A percentile compares a stretch with the other conserved stretches of the same genome.
These are phyloP conservation scores for Sarotherodon lohbergeri DNA, from an alignment of 2,113 vertebrate genomes.

Conservation along the genomic window DNA sequence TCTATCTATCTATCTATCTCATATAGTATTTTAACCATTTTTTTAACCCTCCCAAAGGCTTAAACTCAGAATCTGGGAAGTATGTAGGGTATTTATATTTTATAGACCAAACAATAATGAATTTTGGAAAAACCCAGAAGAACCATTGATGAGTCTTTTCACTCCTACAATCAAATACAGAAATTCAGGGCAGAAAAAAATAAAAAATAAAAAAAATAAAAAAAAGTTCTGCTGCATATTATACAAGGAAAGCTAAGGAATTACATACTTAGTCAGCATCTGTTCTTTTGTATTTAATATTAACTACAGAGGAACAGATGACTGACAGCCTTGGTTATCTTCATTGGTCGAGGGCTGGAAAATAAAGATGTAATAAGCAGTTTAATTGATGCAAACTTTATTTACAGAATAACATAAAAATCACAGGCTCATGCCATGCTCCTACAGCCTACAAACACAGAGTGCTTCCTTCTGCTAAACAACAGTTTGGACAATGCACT, in stretches of 20 bases:
- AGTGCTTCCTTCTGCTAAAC: slow-evolving; percentile 61
- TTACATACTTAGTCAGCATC: slow-evolving; percentile 39
- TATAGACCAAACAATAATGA: background rate
- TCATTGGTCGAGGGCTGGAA: background rate
- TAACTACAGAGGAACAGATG: slow-evolving; percentile 2
- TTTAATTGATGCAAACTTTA: slow-evolving; percentile 89
- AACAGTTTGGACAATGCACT: slow-evolving; percentile 1
- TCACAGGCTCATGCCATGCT: slow-evolving; percentile 87
- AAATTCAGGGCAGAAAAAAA: slow-evolving; percentile 16
- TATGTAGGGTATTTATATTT: background rate
- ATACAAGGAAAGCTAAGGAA: slow-evolving; percentile 58
- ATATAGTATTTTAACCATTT: background rate
- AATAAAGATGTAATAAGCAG: slow-evolving; percentile 36
- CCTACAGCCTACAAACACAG: slow-evolving; percentile 73
- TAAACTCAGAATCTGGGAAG: background rate
- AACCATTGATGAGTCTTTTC: background rate
- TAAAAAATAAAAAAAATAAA: background rate
- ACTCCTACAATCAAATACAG: background rate
- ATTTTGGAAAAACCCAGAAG: background rate
- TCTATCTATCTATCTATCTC: background rate
- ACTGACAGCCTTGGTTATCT: background rate
- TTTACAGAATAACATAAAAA: slow-evolving; percentile 85
- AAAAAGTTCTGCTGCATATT: slow-evolving; percentile 32
- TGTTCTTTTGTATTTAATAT: slow-evolving; percentile 5
- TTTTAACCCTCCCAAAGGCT: background rate